Conservation (phyloP, 2,888 invertebrate genomes). For the Arrhopalites spinosus region DNA sequence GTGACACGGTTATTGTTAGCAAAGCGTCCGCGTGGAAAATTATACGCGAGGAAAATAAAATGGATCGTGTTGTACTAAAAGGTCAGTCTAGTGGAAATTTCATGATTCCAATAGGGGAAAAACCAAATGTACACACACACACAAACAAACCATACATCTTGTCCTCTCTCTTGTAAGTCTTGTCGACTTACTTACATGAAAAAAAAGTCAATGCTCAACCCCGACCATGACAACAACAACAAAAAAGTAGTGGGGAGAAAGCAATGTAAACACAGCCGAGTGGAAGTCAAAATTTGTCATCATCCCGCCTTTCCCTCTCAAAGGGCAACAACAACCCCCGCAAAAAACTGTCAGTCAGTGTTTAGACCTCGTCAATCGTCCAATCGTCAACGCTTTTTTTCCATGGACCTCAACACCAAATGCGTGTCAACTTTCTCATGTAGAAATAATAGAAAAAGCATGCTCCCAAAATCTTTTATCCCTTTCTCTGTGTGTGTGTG, state of each 20-base stretch:
- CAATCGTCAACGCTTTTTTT: no score
- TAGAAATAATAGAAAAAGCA: no score
- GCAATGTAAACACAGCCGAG: not conserved
- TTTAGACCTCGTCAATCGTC: not conserved
- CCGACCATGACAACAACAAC: not conserved
- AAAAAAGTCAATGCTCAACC: not conserved
- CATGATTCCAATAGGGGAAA: slow-evolving; percentile 30
- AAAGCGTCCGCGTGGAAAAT: slow-evolving; percentile 53
- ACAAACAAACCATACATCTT: slow-evolving; percentile 18
- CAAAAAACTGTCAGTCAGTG: not conserved
- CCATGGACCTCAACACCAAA: no score
- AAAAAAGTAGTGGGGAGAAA: not conserved
- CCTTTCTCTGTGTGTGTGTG: no score
- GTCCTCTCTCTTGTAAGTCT: not conserved
- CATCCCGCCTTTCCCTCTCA: not conserved
- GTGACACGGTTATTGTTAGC: slow-evolving; percentile 41
- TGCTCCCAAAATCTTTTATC: no score
- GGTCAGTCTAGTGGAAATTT: slow-evolving; percentile 35
- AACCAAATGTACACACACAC: slow-evolving; percentile 28
- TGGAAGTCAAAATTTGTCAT: not conserved
- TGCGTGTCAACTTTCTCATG: no score
- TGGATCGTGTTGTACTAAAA: slow-evolving; percentile 29
- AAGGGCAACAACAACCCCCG: no score
- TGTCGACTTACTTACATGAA: not conserved
- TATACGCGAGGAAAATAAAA: slow-evolving; percentile 47